Evolutionary conservation across 2,888 invertebrate species (phyloP), one percentile per base, ranked within the genome.

Genomic region (Andricus quercusramuli): DNA sequence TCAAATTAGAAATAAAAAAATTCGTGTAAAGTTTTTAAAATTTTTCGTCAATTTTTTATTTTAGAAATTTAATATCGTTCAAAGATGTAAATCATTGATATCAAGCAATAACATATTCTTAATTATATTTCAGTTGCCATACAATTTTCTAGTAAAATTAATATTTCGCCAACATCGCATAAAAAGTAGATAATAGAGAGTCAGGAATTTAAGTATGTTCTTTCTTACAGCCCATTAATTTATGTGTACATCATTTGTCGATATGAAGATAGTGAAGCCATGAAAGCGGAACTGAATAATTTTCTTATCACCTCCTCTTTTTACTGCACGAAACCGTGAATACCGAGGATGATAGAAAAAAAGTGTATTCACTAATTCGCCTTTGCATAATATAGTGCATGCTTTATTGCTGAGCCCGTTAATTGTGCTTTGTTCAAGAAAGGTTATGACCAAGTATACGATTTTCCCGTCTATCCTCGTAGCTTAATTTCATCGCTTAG

Each of bases 401-500:
- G 32, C n/a, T 74, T 56, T 32, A 74, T 51, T 74, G 29, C 74
- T 32, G n/a, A 56, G 32, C 37, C 20, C 11, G n/a, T 74, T 56
- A 74, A 74, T 74, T 74, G n/a, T 37, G 32, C 74, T 74, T 56
- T 74, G 29, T 29, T 47, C 15, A 15, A 64, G 17, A 1, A 25
- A 29, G 8, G 6, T 64, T 56, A 51, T 25, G 29, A 29, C 29
- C 29, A 15, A 37, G 3, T 51, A 70, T 47, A 70, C 70, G 51
- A 32, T 32, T n/a, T 74, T 74, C 15, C 6, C 68, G 32, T 25
- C 70, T 44, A 70, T 70, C 70, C 29, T 17, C 5, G 47, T 47
- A 47, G 6, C 47, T 51, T 70, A 70, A 70, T 51, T 70, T 70
- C 51, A 51, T 70, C 47, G 29, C 47, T 47, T 51, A 70, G 11